Conservation (phyloP, 2,888 invertebrate genomes). For the Neoscelio sp. region DNA sequence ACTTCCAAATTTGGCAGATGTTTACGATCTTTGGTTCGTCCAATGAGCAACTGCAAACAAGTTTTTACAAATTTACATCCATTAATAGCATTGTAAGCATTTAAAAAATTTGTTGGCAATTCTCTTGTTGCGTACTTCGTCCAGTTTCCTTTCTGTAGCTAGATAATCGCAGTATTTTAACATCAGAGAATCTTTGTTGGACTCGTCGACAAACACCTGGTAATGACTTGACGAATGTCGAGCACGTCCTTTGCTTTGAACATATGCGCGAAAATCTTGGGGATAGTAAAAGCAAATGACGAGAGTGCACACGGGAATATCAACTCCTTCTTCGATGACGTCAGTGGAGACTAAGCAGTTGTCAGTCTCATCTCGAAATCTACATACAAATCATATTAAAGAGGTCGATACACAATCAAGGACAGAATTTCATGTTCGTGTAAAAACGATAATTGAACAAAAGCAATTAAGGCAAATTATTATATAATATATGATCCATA, state of each 20-base stretch:
- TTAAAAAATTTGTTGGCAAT: no score
- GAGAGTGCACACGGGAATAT: conserved; percentile 92
- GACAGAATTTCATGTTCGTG: no score
- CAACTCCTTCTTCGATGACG: conserved; percentile 95
- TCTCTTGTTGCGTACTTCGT: conserved; percentile 80
- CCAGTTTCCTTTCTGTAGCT: conserved; percentile 85
- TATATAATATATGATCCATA: conserved; percentile 5
- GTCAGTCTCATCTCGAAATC: conserved; percentile 85
- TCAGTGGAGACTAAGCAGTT: conserved; percentile 90
- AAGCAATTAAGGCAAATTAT: no score
- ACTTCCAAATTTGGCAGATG: neutral
- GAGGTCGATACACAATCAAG: no score
- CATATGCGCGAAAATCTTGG: conserved; percentile 90
- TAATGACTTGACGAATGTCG: conserved; percentile 87
- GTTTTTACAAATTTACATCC: no score
- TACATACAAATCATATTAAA: no score
- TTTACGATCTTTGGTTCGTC: neutral
- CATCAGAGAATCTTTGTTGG: conserved; percentile 76
- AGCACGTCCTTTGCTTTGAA: conserved; percentile 96
- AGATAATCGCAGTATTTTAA: conserved; percentile 83
- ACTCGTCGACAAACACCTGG: conserved; percentile 84
- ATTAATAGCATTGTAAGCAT: no score
- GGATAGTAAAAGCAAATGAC: conserved; percentile 91
- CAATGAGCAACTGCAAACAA: conserved; percentile 32
- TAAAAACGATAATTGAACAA: no score